Base-by-base conservation (phyloP, 2,113 vertebrate genomes). In the Paradoxurus hermaphroditus region DNA sequence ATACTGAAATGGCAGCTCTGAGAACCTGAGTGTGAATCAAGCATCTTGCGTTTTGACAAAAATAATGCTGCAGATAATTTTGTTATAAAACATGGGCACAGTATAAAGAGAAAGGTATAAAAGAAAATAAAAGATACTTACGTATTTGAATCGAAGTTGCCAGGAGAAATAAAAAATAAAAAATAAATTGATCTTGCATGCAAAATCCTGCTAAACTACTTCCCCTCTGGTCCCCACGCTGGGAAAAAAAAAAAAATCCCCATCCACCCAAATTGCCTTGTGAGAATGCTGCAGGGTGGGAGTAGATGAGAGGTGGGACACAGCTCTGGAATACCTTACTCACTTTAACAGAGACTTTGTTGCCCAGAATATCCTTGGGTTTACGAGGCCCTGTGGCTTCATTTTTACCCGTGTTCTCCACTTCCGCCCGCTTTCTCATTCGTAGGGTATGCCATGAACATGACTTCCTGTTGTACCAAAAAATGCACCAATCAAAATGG, bases 391-490 rank as follows among this genome's bases (percentile, higher is more conserved):
- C 99, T 98, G 99, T 99, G 98, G 98, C 97, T 99, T 99, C 99
- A 99, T 98, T 99, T 99, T 99, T 99, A 99, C 99, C 98, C 98
- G 97, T 98, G 98, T 98, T 98, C 97, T 99, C 99, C 99, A 99
- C 99, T 98, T 99, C 99, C 9, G 99, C 99, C 98, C 99, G 99
- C 99, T 99, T 99, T 99, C 99, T 99, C 98, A 99, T 99, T 94
- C 99, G 99, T 98, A 99, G 99, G 91, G 99, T 99, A 98, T 99
- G 99, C 99, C 99, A 99, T 88, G 99, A 99, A 98, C 99, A 99
- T 99, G 99, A 99, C 99, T 99, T 99, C 99, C 99, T 99, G 99
- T 99, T 99, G 98, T 99, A 99, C 99, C 99, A 99, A 99, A 99
- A 99, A 99, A 99, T 95, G 98, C 98, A 99, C 98, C 98, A 99